These are phyloP conservation scores for Sinohyriopsis cumingii DNA, from an alignment of 2,888 invertebrate genomes.

Conservation along the genomic window DNA sequence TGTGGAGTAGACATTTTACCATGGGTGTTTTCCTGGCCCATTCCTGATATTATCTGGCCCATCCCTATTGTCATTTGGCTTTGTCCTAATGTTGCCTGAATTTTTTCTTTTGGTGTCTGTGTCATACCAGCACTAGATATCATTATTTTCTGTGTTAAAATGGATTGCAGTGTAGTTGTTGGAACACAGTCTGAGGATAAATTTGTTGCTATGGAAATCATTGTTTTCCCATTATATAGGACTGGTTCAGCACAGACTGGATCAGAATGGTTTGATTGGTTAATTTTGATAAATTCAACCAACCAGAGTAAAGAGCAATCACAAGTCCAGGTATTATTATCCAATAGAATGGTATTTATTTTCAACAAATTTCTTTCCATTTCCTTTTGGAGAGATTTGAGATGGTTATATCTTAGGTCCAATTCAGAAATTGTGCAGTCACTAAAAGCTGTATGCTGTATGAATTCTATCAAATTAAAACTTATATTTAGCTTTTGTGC, in stretches of 20 bases:
- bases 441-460: too few species aligned
- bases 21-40: not conserved
- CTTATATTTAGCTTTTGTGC: too few species aligned
- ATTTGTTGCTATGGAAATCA: conserved; percentile 5
- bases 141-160: too few species aligned
- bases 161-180: too few species aligned
- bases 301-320: conserved; percentile 54
- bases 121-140: too few species aligned
- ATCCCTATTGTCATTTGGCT: too few species aligned
- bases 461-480: too few species aligned
- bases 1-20: not conserved
- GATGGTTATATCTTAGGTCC: conserved; percentile 34
- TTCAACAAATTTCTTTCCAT: conserved; percentile 31
- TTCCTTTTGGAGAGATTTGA: conserved; percentile 37
- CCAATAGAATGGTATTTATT: conserved; percentile 23
- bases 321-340: conserved; percentile 48
- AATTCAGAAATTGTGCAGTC: conserved; percentile 13
- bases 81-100: not conserved
- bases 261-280: conserved; percentile 2
- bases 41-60: not conserved
- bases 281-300: conserved; percentile 23
- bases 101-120: not conserved
- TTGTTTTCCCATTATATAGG: conserved; percentile 23
- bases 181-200: too few species aligned
- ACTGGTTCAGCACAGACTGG: conserved; percentile 37